Evolutionary conservation across 2,797 vertebrate genomes (phyloP), one percentile per base, ranked within the genome.

Genomic region (Lateolabrax maculatus): DNA sequence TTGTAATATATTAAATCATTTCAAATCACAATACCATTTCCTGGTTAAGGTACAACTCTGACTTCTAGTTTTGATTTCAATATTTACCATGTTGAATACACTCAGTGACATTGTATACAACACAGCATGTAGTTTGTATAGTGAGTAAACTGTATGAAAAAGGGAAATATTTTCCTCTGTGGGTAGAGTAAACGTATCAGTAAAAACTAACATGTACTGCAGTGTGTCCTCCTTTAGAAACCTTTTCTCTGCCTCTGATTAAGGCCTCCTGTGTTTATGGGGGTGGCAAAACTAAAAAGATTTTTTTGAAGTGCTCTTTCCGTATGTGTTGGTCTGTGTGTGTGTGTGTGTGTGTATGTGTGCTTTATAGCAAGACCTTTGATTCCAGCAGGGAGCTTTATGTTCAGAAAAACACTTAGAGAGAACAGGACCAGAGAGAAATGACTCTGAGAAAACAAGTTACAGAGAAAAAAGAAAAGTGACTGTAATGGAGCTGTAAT

Each of bases 381-480:
- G 19, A 49, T 69, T 83, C 41, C 55, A 67, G 29, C 58, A 25
- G 27, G 62, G 55, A 56, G 44, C 25, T 71, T 37, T 70, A 69
- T 39, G 49, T 18, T 67, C 25, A 52, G 34, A 46, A 53, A 56
- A 60, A 63, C 39, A n/a, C n/a, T n/a, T n/a, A 31, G 18, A 51
- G 64, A 36, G n/a, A 48, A 46, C 27, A 27, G 43, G 53, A 51
- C 48, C 41, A 56, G 48, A n/a, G 44, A 57, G 16, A 39, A 21
- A 41, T 23, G 16, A 64, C 27, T 66, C 5, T 71, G 36, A 37
- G 37, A 62, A 57, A 58, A 31, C 9, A 55, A 51, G 51, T 73
- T 53, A 23, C 11, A 34, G 43, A 68, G 60, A 68, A 73, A 72
- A 37, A 80, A 21, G 27, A 34, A 76, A 46, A 49, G 68, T 34